These are phyloP conservation scores for Leucophenga varia DNA, from an alignment of 1,140 invertebrate genomes.

Conservation along the genomic window DNA sequence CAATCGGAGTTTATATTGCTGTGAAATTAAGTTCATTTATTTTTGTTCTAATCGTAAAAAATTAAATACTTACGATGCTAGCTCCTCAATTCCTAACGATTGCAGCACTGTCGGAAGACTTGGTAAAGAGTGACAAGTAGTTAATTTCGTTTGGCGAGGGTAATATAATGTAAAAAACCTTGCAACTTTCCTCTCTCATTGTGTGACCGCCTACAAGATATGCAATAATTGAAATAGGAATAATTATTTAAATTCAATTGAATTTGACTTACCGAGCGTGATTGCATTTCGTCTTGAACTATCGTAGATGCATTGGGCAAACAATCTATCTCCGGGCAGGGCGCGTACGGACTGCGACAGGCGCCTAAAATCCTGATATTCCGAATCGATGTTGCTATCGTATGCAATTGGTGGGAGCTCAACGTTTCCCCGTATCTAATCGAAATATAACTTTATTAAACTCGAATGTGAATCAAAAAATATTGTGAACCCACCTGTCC, in stretches of 20 bases:
- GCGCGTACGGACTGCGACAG: conserved; percentile 61
- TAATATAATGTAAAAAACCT: conserved; percentile 69
- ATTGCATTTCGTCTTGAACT: conserved; percentile 63
- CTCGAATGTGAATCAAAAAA: neutral
- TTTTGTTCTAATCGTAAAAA: too few relatives aligned
- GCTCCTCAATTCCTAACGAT: conserved; percentile 65
- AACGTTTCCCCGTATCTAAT: conserved; percentile 58
- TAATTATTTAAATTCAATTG: neutral
- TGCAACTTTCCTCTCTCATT: conserved; percentile 68
- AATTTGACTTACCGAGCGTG: conserved; percentile 59
- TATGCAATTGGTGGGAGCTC: conserved; percentile 63
- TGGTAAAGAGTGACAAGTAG: conserved; percentile 66
- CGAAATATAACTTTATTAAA: conserved; percentile 10
- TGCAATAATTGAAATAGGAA: neutral
- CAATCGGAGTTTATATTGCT: conserved; percentile 64
- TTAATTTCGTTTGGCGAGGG: conserved; percentile 63
- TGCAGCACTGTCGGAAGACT: conserved; percentile 66
- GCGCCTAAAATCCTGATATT: conserved; percentile 65
- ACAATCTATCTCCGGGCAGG: conserved; percentile 65
- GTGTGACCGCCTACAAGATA: conserved; percentile 57
- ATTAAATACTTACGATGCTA: conserved; percentile 65
- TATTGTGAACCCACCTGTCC: conserved; percentile 54
- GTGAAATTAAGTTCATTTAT: neutral
- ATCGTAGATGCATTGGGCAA: conserved; percentile 68
- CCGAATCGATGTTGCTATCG: conserved; percentile 64